Base-by-base conservation (phyloP, 2,888 invertebrate species). In the Leptogaster cylindrica region DNA sequence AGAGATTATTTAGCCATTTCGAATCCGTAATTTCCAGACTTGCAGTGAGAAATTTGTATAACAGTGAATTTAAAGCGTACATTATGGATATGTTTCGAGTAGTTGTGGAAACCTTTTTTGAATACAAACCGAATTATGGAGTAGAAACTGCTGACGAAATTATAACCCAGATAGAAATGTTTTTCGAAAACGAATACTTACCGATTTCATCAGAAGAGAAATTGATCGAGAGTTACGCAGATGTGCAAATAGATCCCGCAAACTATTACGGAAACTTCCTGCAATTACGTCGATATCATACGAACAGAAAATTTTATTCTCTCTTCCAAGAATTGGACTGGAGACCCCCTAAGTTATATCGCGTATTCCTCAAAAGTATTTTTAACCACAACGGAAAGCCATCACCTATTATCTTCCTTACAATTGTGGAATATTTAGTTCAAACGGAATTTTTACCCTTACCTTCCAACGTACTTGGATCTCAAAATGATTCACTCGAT, bases 351-450 rank as follows among this genome's bases (percentile, higher is more conserved):
- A 20, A 36, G 2, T 55, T 39, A 1, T 55, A 55, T 36, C n/a
- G n/a, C n/a, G 39, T 55, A 3, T 55, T 55, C 23, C 33, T 55
- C 7, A 18, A 39, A 6, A 8, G 23, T 55, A 33, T 55, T 7
- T 55, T 23, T 5, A 39, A 55, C n/a, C 39, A 55, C 25, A 36
- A 55, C 25, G 39, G 55, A n/a, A 55, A 55, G 10, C 55, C 55
- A 36, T 36, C 36, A 2, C 55, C 55, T 6, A 10, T 55, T 23
- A 8, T 55, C 1, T 55, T 55, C 55, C 36, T 36, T 12, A 14
- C 39, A 18, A 23, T 55, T 18, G 55, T 39, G 14, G 20, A 20
- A n/a, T 55, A 33, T 4, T 12, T 55, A 6, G 39, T 12, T 23
- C 14, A n/a, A n/a, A n/a, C n/a, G n/a, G n/a, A n/a, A n/a, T n/a